These are phyloP conservation scores for Malacoctenus gilli DNA, from an alignment of 2,797 vertebrate genomes.

Conservation along the genomic window DNA sequence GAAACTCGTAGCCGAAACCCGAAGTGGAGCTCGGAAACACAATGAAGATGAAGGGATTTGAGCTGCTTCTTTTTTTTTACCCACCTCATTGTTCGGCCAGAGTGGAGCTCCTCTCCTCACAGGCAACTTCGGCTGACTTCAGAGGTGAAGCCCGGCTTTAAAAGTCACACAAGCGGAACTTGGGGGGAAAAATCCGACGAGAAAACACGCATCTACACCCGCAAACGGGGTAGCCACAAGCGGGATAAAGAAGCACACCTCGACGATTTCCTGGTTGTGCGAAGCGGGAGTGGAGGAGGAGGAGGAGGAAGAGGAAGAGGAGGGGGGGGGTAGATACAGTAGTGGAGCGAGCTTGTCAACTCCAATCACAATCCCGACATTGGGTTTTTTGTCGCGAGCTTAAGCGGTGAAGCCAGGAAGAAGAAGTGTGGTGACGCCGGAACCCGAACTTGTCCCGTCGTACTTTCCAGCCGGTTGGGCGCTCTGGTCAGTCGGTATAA, in stretches of 20 bases:
- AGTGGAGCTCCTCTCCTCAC: slow-evolving; percentile 75
- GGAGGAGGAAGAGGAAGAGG: slow-evolving; percentile 24
- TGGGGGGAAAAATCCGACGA: slow-evolving; percentile 6
- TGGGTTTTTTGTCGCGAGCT: slow-evolving; percentile 35
- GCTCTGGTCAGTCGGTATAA: slow-evolving; percentile 7
- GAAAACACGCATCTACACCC: slow-evolving; percentile 66
- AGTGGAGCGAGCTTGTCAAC: slow-evolving; percentile 82
- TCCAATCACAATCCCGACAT: slow-evolving; percentile 77
- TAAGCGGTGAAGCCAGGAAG: slow-evolving; percentile 10
- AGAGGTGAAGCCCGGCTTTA: slow-evolving; percentile 50
- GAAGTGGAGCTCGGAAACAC: too few species aligned
- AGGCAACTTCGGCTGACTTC: slow-evolving; percentile 69
- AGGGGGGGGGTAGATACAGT: slow-evolving; percentile 70
- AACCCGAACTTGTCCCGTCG: slow-evolving; percentile 23
- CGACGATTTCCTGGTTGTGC: slow-evolving; percentile 86
- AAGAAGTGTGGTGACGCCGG: neutral
- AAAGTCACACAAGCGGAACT: slow-evolving; percentile 50
- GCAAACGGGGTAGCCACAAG: slow-evolving; percentile 61
- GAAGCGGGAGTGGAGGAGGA: slow-evolving; percentile 61
- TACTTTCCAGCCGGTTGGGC: slow-evolving; percentile 8
- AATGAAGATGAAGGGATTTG: slow-evolving; percentile 74
- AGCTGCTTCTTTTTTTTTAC: slow-evolving; percentile 77
- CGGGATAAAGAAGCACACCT: slow-evolving; percentile 78
- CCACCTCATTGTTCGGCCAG: slow-evolving; percentile 85
- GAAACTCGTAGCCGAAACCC: slow-evolving; percentile 48